phyloP scores from a whole-genome alignment of 1,140 invertebrate genomes.

The Pseudomyrmex dendroicus region DNA sequence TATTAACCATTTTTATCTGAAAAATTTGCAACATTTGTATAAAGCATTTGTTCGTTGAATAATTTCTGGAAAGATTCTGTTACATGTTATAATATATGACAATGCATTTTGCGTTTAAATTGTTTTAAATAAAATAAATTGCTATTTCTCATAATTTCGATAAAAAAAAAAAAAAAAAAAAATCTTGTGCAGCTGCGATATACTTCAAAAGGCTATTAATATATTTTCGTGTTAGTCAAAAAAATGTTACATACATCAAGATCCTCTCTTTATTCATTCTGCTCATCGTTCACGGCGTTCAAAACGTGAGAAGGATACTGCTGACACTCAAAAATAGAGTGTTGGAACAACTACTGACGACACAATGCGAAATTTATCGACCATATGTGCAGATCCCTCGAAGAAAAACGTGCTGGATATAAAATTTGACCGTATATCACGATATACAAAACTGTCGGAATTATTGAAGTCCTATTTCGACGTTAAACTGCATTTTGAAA shows the following conservation, averaged over 20 bases:
- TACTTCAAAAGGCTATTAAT: background rate
- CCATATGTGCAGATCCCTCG: constrained; percentile 62
- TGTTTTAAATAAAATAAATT: background rate
- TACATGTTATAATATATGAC: background rate
- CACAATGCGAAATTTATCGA: constrained; percentile 72
- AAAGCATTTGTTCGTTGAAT: background rate
- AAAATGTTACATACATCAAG: constrained; percentile 25
- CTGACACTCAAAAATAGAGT: constrained; percentile 64
- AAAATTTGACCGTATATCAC: constrained; percentile 53
- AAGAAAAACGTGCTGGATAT: constrained; percentile 47
- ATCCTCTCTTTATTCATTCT: constrained; percentile 65
- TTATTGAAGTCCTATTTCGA: constrained; percentile 39
- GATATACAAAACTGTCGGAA: constrained; percentile 19
- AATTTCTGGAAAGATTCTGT: background rate
- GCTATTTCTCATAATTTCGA: background rate
- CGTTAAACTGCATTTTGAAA: constrained; percentile 29
- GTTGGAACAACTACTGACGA: constrained; percentile 47
- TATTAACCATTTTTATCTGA: background rate
- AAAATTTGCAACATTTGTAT: constrained; percentile 1
- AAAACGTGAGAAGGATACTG: constrained; percentile 62
- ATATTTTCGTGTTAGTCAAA: background rate
- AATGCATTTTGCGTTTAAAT: background rate
- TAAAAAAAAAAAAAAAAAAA: background rate
- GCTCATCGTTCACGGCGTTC: constrained; percentile 43
- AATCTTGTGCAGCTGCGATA: background rate